Conservation (phyloP, 23 tunicate genomes). For the Ciona savignyi region DNA sequence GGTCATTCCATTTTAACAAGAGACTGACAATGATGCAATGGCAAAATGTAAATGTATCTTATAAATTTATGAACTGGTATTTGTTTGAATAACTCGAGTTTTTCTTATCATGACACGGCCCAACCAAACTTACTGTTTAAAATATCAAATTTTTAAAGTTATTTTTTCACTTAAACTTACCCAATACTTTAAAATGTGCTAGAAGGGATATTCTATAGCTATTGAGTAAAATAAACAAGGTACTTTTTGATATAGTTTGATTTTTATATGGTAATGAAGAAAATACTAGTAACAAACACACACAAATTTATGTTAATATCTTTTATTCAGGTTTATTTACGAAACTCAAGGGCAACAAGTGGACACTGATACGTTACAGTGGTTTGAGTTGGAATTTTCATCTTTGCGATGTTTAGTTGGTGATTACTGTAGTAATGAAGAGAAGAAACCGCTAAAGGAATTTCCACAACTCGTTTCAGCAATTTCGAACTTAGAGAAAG, state of each 20-base stretch:
- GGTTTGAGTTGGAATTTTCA: neutral
- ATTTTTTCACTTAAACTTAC: neutral
- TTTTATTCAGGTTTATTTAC: neutral
- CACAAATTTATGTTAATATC: no score
- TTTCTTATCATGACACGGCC: neutral
- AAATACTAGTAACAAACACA: no score
- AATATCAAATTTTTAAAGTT: neutral
- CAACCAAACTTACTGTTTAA: neutral
- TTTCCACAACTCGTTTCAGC: neutral
- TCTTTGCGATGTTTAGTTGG: neutral
- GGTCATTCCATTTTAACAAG: no score
- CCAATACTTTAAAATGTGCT: no score
- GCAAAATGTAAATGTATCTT: no score
- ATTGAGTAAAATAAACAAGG: no score
- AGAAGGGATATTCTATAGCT: no score
- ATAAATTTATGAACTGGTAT: no score
- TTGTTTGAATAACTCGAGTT: neutral
- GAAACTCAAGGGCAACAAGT: neutral
- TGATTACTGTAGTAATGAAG: neutral
- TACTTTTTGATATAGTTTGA: no score
- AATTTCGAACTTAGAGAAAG: neutral
- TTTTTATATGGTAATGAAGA: no score
- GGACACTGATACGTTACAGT: neutral
- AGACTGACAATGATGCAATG: no score
- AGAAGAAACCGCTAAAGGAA: neutral